These are phyloP conservation scores for Celastrina argiolus DNA, from an alignment of 2,888 invertebrate genomes.

Conservation along the genomic window DNA sequence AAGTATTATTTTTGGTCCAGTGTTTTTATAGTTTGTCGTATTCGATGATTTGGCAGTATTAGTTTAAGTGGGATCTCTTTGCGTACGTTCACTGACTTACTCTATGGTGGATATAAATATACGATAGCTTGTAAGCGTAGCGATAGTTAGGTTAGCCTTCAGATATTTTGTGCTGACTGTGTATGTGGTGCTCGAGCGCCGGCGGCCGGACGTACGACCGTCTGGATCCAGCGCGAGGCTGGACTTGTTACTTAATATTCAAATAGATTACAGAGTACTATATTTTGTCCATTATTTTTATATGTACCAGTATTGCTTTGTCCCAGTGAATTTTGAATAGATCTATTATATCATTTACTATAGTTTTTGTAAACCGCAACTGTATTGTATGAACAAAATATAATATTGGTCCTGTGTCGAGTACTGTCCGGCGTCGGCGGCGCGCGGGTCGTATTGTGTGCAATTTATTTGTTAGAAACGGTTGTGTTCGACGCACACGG, in stretches of 20 bases:
- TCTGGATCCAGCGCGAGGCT: neutral
- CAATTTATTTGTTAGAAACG: conserved; percentile 62
- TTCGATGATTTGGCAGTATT: conserved; percentile 68
- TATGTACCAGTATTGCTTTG: neutral
- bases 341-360: neutral
- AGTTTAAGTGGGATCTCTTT: conserved; percentile 67
- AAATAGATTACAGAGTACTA: neutral
- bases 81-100: conserved; percentile 58
- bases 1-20: conserved; percentile 48
- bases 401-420: neutral
- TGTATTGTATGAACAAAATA: neutral
- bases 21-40: conserved; percentile 22
- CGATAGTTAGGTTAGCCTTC: conserved; percentile 61
- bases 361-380: neutral
- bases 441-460: conserved; percentile 44
- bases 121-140: conserved; percentile 69
- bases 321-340: neutral
- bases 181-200: conserved; percentile 32
- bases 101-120: conserved; percentile 72
- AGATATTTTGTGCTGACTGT: conserved; percentile 64
- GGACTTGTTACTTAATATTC: too few relatives aligned
- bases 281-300: neutral
- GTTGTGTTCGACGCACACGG: conserved; percentile 61
- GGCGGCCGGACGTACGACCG: neutral
- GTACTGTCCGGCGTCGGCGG: neutral